Evolutionary conservation across 1,140 invertebrate species (phyloP).

Genomic region (Drosophila carrolli): DNA sequence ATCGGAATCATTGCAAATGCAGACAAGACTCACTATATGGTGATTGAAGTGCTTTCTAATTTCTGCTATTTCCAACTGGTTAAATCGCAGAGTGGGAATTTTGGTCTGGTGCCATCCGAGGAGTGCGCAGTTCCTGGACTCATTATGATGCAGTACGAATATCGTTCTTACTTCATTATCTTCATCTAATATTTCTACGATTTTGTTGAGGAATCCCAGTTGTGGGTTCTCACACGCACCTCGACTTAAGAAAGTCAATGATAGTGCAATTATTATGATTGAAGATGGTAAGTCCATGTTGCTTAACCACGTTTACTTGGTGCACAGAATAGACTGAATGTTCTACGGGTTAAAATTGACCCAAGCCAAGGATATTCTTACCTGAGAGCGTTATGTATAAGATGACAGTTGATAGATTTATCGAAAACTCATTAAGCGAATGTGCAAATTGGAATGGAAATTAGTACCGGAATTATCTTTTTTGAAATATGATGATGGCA

Average conservation of each 20-base stretch:
- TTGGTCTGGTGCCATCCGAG: background rate
- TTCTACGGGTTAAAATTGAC: too few species aligned
- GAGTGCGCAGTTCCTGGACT: background rate
- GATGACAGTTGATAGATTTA: too few species aligned
- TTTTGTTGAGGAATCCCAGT: background rate
- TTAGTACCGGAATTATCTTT: too few species aligned
- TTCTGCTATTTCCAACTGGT: background rate
- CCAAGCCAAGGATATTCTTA: too few species aligned
- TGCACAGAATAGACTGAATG: background rate
- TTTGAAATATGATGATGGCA: too few species aligned
- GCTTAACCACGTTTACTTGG: background rate
- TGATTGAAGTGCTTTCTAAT: background rate
- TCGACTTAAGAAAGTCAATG: background rate
- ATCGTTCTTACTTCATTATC: background rate
- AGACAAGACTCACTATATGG: slow-evolving; percentile 13
- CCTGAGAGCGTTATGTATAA: too few species aligned
- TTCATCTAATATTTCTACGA: background rate
- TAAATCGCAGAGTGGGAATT: background rate
- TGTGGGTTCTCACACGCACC: background rate
- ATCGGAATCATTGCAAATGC: slow-evolving; percentile 11
- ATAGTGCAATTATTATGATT: background rate
- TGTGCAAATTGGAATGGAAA: too few species aligned
- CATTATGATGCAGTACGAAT: background rate
- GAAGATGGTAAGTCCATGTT: background rate
- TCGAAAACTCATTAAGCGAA: too few species aligned